phyloP scores from a whole-genome alignment of 1,140 invertebrate species.

The Chironomus striatipennis region DNA sequence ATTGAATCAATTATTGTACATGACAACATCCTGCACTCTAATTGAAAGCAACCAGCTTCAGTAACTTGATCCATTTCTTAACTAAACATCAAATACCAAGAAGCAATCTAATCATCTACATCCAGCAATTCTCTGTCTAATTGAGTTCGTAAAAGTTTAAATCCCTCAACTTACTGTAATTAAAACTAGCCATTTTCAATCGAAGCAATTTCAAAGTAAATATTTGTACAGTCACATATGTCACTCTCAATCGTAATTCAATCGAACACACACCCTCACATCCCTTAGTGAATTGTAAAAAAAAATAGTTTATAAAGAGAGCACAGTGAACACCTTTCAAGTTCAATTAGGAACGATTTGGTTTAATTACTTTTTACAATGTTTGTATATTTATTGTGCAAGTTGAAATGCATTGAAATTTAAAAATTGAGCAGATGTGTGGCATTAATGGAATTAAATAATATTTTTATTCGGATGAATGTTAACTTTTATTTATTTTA shows the following conservation, averaged over 20 bases:
- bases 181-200: neutral
- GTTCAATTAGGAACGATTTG: constrained; percentile 13
- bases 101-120: too few relatives aligned
- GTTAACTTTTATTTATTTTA: too few relatives aligned
- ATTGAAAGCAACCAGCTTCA: too few relatives aligned
- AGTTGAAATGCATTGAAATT: too few relatives aligned
- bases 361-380: neutral
- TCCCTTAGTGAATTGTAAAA: neutral
- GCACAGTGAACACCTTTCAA: constrained; percentile 10
- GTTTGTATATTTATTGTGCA: neutral
- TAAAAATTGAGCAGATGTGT: neutral
- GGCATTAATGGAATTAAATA: neutral
- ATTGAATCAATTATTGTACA: too few relatives aligned
- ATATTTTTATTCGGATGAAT: neutral
- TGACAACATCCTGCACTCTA: too few relatives aligned
- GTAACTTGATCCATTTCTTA: too few relatives aligned
- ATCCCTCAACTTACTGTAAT: neutral
- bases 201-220: neutral
- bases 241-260: neutral
- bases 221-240: constrained; percentile 5
- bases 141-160: too few relatives aligned
- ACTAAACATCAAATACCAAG: too few relatives aligned
- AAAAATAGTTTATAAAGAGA: neutral
- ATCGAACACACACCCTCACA: neutral
- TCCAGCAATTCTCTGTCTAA: too few relatives aligned